Evolutionary conservation across 2,113 vertebrate genomes (phyloP).

Genomic region (Pygoscelis adeliae): DNA sequence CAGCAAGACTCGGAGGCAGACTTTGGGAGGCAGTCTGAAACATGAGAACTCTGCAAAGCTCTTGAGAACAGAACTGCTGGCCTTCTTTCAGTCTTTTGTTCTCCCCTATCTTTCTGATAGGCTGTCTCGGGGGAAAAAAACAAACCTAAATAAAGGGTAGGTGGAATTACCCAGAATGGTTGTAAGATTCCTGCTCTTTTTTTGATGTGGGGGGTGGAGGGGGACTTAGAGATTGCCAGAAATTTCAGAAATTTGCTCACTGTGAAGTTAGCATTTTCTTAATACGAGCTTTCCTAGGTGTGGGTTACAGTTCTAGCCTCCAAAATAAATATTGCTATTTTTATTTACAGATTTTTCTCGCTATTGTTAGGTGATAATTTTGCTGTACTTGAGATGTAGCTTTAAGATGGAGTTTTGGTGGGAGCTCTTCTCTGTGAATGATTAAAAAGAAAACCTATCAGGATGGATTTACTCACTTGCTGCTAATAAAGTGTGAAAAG

Average conservation of each 20-base stretch:
- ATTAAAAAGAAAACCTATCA: not conserved
- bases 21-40: not conserved
- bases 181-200: not conserved
- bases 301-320: not conserved
- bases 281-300: not conserved
- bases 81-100: not conserved
- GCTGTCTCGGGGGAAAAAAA: not conserved
- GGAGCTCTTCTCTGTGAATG: not conserved
- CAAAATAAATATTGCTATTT: not conserved
- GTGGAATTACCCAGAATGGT: not conserved
- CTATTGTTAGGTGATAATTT: not conserved
- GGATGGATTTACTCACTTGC: not conserved
- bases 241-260: not conserved
- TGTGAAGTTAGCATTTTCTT: not conserved
- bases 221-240: not conserved
- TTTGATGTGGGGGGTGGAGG: fast-evolving
- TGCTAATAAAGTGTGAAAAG: not conserved
- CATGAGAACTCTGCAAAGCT: not conserved
- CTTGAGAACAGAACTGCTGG: not conserved
- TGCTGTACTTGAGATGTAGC: not conserved
- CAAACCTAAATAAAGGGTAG: not conserved
- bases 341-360: not conserved
- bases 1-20: not conserved
- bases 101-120: not conserved
- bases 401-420: not conserved